Base-by-base conservation (phyloP, 2,113 vertebrate species). In the Platichthys stellatus region DNA sequence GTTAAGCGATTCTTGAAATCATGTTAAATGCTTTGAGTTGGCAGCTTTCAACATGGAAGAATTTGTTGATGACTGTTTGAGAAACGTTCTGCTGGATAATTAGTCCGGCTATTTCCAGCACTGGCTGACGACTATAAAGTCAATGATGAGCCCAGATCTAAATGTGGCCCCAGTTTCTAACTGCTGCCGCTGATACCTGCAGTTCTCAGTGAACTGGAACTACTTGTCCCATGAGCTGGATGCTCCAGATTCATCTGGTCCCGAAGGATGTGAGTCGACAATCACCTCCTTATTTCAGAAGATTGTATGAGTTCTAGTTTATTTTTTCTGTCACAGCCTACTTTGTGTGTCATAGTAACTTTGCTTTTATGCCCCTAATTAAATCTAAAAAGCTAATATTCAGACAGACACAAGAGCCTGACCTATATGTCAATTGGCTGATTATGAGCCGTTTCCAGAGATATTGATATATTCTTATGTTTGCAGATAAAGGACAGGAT, bases 241-340 rank as follows among this genome's bases (percentile, higher is more conserved):
- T 89, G 92, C 74, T 92, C 92, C 75, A 93, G 58, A 90, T 93
- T 86, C 69, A 83, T 69, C 54, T 64, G 51, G 10, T 83, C 84
- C 83, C 80, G 8, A 12, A 62, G 71, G 85, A 83, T 49, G 23
- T 45, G 24, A 63, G 57, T 76, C 69, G 81, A 56, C 83, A 79
- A 12, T 65, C 70, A 65, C 73, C 57, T 70, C 15, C 45, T 31
- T 31, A 31, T 31, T 31, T 31, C 31, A 31, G 1, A 7, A 7
- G 31, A 8, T 31, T 31, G 31, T 31, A 31, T 31, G 31, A 31
- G 31, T 31, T 74, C 43, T n/a, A 43, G 15, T 20, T 21, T 60
- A 24, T 31, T 58, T 31, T 58, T 60, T 35, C 12, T 15, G 58
- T 18, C 31, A 40, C 31, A n/a, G 10, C 18, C n/a, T 26, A 23